Evolutionary conservation across 2,113 vertebrate genomes (phyloP).

Genomic region (Chloropsis cyanopogon): DNA sequence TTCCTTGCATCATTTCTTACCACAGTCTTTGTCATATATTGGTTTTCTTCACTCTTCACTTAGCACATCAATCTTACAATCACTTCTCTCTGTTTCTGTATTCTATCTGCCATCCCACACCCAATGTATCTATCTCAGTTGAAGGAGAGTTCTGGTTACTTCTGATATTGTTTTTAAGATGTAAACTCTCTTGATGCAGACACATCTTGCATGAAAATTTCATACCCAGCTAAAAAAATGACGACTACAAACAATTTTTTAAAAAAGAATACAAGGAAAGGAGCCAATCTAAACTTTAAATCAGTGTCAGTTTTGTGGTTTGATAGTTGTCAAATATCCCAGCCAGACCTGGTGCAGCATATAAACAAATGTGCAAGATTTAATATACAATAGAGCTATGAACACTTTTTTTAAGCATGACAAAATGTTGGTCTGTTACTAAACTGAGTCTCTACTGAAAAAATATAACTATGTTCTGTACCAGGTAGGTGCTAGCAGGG

Average conservation of each 20-base stretch:
- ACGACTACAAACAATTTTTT: accelerated
- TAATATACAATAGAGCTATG: background rate
- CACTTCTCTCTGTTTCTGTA: background rate
- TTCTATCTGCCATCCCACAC: background rate
- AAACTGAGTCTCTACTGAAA: background rate
- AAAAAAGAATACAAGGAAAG: background rate
- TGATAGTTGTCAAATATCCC: background rate
- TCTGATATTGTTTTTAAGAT: background rate
- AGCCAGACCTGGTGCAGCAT: background rate
- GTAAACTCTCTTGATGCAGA: background rate
- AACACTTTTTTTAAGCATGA: background rate
- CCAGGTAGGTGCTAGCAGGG: background rate
- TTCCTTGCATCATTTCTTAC: background rate
- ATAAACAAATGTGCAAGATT: background rate
- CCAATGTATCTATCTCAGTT: background rate
- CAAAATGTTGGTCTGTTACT: background rate
- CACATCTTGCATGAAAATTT: background rate
- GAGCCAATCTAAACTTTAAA: background rate
- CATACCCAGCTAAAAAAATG: background rate
- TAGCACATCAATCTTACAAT: background rate
- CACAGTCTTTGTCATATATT: background rate
- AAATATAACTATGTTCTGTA: background rate
- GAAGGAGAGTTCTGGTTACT: background rate
- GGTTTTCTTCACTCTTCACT: slow-evolving; percentile 13
- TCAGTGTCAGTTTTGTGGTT: background rate